Percentiles rank a stretch among this genome's conserved stretches.
Evolutionary conservation across 2,113 vertebrate species (phyloP).

Genomic region (Siniperca chuatsi): DNA sequence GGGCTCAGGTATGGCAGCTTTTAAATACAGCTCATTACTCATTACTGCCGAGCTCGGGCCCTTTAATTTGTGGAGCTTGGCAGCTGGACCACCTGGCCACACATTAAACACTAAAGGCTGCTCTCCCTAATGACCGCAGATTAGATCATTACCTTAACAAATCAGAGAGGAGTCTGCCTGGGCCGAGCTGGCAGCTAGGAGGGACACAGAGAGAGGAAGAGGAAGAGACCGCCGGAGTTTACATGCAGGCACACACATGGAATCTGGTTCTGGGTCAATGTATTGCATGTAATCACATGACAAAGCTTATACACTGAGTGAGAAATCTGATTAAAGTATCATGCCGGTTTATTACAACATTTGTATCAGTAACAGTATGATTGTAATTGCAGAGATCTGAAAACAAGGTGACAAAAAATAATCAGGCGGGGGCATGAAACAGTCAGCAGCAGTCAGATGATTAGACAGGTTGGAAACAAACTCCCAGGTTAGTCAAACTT

Average conservation of each 20-base stretch:
- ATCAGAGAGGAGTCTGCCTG: conserved; percentile 57
- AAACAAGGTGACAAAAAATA: not conserved
- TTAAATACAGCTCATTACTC: conserved; percentile 82
- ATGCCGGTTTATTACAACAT: not conserved
- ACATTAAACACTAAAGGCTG: conserved; percentile 82
- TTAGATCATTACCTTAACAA: conserved; percentile 84
- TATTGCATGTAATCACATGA: not conserved
- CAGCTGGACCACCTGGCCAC: conserved; percentile 84
- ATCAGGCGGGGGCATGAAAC: too few species aligned
- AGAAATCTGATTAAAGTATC: not conserved
- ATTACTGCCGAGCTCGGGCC: conserved; percentile 65
- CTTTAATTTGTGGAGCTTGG: conserved; percentile 78
- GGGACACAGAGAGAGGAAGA: conserved; percentile 36
- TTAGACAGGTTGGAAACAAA: not conserved
- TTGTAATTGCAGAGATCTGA: not conserved
- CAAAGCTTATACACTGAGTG: not conserved
- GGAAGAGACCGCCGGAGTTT: conserved; percentile 1
- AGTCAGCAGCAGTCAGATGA: too few species aligned
- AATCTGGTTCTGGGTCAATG: conserved; percentile 6
- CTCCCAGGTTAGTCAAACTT: not conserved
- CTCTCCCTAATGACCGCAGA: conserved; percentile 78
- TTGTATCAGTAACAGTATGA: not conserved
- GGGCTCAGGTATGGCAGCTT: conserved; percentile 75
- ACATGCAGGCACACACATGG: conserved; percentile 5
- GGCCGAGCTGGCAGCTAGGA: conserved; percentile 53